Evolutionary conservation across 2,113 vertebrate genomes (phyloP), one percentile per base, ranked within the genome.

Genomic region (Rutilus rutilus): DNA sequence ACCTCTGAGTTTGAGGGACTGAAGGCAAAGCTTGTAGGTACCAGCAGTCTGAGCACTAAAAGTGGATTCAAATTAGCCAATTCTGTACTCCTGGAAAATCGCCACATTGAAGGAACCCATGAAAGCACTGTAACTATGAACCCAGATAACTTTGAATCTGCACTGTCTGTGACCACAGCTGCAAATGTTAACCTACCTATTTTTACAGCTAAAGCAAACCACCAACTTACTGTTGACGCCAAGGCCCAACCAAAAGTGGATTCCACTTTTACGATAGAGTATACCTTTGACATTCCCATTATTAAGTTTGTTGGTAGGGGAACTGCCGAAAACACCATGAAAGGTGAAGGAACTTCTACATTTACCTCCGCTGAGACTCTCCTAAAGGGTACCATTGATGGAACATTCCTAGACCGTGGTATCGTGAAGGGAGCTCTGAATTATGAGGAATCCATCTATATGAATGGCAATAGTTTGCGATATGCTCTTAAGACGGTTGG

Each of bases 61-160:
- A 95, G 95, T 60, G 97, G 96, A 5, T 36, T 97, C 81, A 99
- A 97, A 89, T 67, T 98, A 88, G 97, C 97, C 85, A 97, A 95
- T 81, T 95, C 95, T 54, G 69, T 98, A 52, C 95, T 96, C 47
- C 90, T 98, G 81, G 94, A 91, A 87, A 97, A 96, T 90, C 90
- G 65, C 82, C 94, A 95, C 78, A 84, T 97, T 67, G 93, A 94
- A 84, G 96, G 96, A 85, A 96, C 90, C 83, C 97, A 98, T 85
- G 93, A 96, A 86, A 98, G 96, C 86, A 94, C 95, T 67, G 54
- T 97, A 75, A 95, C 92, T 81, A 85, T 98, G 74, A 95, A 91
- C 71, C 95, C 88, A 89, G 96, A 92, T 75, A 95, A 92, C 19
- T 86, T 95, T 86, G 96, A 97, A 73, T 91, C 93, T 71, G 85